A percentile compares a stretch with the other conserved stretches of the same genome.
Conservation (phyloP, 2,113 vertebrate genomes). For the Forbesichthys papilliferus region DNA sequence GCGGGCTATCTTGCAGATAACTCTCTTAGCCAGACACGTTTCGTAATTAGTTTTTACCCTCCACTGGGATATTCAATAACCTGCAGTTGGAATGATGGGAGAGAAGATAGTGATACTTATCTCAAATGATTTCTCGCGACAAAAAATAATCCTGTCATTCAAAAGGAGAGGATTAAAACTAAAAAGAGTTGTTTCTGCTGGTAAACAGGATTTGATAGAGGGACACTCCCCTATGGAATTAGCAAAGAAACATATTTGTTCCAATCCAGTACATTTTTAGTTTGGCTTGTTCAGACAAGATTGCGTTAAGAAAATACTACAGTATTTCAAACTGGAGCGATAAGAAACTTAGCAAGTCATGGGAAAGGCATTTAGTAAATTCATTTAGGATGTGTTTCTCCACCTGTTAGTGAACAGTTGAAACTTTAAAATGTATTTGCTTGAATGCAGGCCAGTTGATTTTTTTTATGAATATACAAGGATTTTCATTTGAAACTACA, state of each 20-base stretch:
- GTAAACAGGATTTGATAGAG: conserved; percentile 60
- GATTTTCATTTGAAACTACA: not conserved
- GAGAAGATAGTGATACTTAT: conserved; percentile 72
- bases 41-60: conserved; percentile 76
- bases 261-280: conserved; percentile 34
- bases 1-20: conserved; percentile 73
- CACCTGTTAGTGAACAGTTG: not conserved
- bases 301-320: conserved; percentile 34
- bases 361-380: conserved; percentile 17
- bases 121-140: conserved; percentile 66
- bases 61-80: conserved; percentile 77
- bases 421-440: conserved; percentile 13
- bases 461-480: not conserved
- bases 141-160: conserved; percentile 73
- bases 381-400: conserved; percentile 1
- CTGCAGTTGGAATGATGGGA: conserved; percentile 73
- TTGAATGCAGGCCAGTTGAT: not conserved
- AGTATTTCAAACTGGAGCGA: conserved; percentile 31
- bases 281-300: conserved; percentile 43
- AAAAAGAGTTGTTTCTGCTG: conserved; percentile 49
- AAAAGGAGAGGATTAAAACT: conserved; percentile 69
- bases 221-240: conserved; percentile 45
- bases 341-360: conserved; percentile 33
- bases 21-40: conserved; percentile 73
- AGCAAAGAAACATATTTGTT: conserved; percentile 47